A percentile compares a stretch with the other conserved stretches of the same genome.
Evolutionary conservation across 2,888 invertebrate genomes (phyloP).

Genomic region (Coelogynopora nodosa): DNA sequence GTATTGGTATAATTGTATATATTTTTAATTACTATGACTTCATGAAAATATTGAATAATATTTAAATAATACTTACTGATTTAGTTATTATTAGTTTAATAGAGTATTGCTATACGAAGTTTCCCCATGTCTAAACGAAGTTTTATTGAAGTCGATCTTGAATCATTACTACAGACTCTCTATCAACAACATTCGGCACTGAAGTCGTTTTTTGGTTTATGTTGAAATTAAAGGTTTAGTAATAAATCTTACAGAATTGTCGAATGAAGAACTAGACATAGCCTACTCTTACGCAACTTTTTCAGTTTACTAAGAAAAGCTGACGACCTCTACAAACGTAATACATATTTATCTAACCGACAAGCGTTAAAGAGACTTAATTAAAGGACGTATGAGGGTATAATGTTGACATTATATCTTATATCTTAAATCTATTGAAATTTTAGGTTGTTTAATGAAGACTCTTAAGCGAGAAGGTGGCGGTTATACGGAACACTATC

Average conservation of each 20-base stretch:
- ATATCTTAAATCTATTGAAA: slow-evolving; percentile 12
- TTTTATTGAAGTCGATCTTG: not conserved
- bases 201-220: too few relatives aligned
- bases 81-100: not conserved
- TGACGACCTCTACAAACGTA: not conserved
- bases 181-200: too few relatives aligned
- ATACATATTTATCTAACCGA: not conserved
- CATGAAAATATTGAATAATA: too few relatives aligned
- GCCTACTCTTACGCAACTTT: not conserved
- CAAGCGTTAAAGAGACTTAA: not conserved
- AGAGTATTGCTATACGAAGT: too few relatives aligned
- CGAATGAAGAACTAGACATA: too few relatives aligned
- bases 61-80: too few relatives aligned
- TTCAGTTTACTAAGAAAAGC: not conserved
- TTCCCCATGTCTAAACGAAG: not conserved
- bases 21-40: too few relatives aligned
- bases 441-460: slow-evolving; percentile 11
- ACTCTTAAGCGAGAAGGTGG: slow-evolving; percentile 11
- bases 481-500: not conserved
- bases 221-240: too few relatives aligned
- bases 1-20: too few relatives aligned
- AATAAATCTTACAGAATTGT: too few relatives aligned
- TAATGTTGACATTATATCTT: not conserved
- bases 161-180: not conserved
- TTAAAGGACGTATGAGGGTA: not conserved